These are phyloP conservation scores for Limulus polyphemus DNA, from an alignment of 2,888 invertebrate genomes.

Conservation along the genomic window DNA sequence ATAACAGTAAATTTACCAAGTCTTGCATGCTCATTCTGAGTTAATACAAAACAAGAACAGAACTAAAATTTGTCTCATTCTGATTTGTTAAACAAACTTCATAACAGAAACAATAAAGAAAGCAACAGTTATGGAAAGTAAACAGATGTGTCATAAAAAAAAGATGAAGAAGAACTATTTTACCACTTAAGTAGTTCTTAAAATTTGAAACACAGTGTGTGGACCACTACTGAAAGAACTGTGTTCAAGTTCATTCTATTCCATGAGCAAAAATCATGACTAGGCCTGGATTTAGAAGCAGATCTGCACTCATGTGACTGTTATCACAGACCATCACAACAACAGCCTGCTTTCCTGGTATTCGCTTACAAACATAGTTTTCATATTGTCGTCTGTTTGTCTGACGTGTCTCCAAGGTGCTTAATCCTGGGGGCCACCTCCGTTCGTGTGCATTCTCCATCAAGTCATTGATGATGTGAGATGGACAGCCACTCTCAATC, in stretches of 20 bases:
- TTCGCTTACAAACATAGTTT: slow-evolving; percentile 83
- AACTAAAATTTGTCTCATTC: no score
- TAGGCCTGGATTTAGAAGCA: slow-evolving; percentile 89
- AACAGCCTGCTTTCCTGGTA: slow-evolving; percentile 73
- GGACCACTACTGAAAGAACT: no score
- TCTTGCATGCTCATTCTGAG: no score
- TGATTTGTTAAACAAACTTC: no score
- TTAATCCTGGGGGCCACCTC: slow-evolving; percentile 85
- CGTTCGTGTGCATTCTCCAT: slow-evolving; percentile 97
- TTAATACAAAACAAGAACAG: no score
- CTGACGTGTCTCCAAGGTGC: slow-evolving; percentile 79
- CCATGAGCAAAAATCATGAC: slow-evolving; percentile 99
- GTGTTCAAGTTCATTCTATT: slow-evolving; percentile 43
- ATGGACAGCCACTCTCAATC: slow-evolving; percentile 85
- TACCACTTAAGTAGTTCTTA: no score
- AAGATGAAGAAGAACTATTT: no score
- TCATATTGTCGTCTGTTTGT: slow-evolving; percentile 86
- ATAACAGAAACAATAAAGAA: no score
- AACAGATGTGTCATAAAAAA: no score
- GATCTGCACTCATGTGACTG: slow-evolving; percentile 83
- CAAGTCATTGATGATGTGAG: slow-evolving; percentile 79
- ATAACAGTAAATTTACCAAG: no score
- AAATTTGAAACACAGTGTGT: no score
- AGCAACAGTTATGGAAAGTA: no score
- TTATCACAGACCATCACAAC: slow-evolving; percentile 89